phyloP scores from a whole-genome alignment of 2,888 invertebrate genomes.

The Drosophila limbata region DNA sequence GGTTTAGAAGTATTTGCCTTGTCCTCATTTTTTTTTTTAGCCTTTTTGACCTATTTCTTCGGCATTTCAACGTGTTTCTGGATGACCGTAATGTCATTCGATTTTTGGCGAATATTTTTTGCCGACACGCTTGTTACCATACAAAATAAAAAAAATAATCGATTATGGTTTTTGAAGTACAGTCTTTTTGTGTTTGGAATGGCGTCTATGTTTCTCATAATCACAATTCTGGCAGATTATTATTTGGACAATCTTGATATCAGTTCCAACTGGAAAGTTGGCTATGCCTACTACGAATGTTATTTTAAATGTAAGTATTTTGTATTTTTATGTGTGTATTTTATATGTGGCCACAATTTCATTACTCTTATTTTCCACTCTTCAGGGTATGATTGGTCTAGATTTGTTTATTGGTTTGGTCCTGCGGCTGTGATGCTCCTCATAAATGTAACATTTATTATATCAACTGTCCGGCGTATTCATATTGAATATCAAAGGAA shows the following conservation, averaged over 20 bases:
- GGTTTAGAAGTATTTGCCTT: too few species aligned
- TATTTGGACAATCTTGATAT: background rate
- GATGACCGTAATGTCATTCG: background rate
- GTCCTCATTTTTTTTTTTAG: background rate
- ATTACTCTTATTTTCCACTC: too few species aligned
- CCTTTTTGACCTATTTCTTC: slow-evolving; percentile 7
- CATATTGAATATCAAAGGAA: background rate
- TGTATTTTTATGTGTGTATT: too few species aligned
- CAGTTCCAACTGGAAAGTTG: background rate
- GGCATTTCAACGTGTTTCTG: too few species aligned
- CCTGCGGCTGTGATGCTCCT: background rate
- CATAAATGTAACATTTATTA: background rate
- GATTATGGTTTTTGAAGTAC: background rate
- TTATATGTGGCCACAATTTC: too few species aligned
- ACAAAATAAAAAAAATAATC: too few species aligned
- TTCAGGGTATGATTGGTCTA: background rate
- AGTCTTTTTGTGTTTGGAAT: background rate
- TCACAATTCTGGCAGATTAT: background rate
- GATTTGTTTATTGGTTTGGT: background rate
- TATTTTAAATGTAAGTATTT: background rate
- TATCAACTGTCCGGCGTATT: background rate
- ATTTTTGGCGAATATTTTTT: background rate
- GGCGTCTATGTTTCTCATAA: background rate
- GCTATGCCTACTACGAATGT: background rate
- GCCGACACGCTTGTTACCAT: too few species aligned